Evolutionary conservation across 2,797 vertebrate genomes (phyloP).

Genomic region (Alectoris magna): DNA sequence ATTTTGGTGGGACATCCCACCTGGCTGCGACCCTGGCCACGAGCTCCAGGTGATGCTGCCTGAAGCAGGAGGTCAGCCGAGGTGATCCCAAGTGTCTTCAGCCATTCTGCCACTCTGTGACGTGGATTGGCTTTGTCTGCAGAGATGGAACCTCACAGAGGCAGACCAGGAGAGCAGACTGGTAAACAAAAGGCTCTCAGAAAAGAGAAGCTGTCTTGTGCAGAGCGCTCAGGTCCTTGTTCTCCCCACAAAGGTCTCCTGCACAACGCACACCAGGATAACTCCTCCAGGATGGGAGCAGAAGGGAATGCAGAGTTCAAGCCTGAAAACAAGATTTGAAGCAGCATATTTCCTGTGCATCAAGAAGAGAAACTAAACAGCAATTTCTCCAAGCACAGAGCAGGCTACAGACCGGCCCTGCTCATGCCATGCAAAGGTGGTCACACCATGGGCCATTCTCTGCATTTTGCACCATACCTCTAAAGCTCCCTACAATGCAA

Average conservation of each 20-base stretch:
- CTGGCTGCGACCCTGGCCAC: too few species aligned
- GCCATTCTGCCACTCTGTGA: too few species aligned
- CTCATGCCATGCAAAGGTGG: not conserved
- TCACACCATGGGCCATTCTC: not conserved
- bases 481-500: not conserved
- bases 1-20: not conserved
- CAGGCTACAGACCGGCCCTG: not conserved
- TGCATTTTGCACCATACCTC: not conserved
- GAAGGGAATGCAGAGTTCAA: not conserved
- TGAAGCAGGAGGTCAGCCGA: too few species aligned
- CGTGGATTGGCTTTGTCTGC: too few species aligned
- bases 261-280: accelerated
- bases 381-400: not conserved
- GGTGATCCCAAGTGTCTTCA: too few species aligned
- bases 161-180: not conserved
- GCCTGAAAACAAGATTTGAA: not conserved
- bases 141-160: not conserved
- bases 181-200: not conserved
- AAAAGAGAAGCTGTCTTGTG: not conserved
- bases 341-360: not conserved
- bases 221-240: not conserved
- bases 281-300: not conserved
- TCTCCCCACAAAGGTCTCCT: not conserved
- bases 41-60: too few species aligned
- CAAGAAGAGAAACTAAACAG: not conserved